Percentiles rank a stretch among this genome's conserved stretches.
Evolutionary conservation across 2,113 vertebrate genomes (phyloP).

Genomic region (Bufo bufo): DNA sequence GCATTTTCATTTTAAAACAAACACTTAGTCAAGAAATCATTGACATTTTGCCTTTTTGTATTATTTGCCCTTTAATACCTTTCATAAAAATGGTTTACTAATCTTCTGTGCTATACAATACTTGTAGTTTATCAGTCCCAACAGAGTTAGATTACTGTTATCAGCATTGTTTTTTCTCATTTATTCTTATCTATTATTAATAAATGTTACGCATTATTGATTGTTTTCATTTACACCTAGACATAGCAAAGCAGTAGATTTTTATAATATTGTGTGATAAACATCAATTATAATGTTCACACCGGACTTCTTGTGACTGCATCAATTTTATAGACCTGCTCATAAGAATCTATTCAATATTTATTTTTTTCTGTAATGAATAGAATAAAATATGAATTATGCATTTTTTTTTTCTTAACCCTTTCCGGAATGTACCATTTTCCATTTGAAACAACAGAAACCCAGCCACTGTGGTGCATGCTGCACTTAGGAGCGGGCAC

Average conservation of each 20-base stretch:
- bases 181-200: slow-evolving; percentile 49
- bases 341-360: background rate
- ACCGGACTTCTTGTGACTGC: background rate
- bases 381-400: background rate
- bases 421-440: too few species aligned
- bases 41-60: slow-evolving; percentile 5
- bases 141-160: background rate
- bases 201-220: slow-evolving; percentile 49
- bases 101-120: slow-evolving; percentile 11
- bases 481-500: too few species aligned
- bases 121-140: slow-evolving; percentile 31
- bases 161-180: slow-evolving; percentile 45
- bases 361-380: background rate
- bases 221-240: slow-evolving; percentile 37
- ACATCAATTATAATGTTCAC: background rate
- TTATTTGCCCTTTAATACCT: slow-evolving; percentile 6
- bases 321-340: background rate
- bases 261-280: slow-evolving; percentile 20
- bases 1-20: slow-evolving; percentile 11
- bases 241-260: background rate
- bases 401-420: too few species aligned
- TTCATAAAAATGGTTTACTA: slow-evolving; percentile 22
- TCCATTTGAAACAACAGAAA: too few species aligned
- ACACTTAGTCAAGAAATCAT: background rate
- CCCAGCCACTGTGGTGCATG: too few species aligned